phyloP scores from a whole-genome alignment of 2,888 invertebrate species.

The Eristalinus sepulchralis region DNA sequence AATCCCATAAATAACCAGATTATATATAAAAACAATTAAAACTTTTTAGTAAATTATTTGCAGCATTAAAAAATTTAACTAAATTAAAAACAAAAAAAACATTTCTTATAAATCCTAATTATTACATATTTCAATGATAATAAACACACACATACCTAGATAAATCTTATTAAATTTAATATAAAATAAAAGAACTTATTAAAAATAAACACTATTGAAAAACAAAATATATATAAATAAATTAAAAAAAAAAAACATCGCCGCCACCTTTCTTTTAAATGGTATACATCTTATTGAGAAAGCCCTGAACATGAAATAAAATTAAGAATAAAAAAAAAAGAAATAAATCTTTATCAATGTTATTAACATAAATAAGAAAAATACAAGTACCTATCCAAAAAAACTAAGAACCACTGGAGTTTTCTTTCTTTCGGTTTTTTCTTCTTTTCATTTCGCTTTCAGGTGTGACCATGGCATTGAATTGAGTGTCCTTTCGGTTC shows the following conservation, averaged over 20 bases:
- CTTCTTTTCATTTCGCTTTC: not conserved
- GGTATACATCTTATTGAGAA: conserved; percentile 76
- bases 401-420: conserved; percentile 50
- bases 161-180: conserved; percentile 71
- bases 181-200: conserved; percentile 72
- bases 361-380: conserved; percentile 80
- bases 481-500: too few relatives aligned
- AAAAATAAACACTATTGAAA: conserved; percentile 73
- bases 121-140: conserved; percentile 59
- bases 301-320: conserved; percentile 74
- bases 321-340: conserved; percentile 73
- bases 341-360: conserved; percentile 78
- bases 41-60: conserved; percentile 67
- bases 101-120: conserved; percentile 50
- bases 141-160: conserved; percentile 67
- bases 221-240: conserved; percentile 70
- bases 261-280: conserved; percentile 73
- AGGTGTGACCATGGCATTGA: not conserved
- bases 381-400: conserved; percentile 74
- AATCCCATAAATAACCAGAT: conserved; percentile 32
- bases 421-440: too few relatives aligned
- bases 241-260: conserved; percentile 73
- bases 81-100: conserved; percentile 26
- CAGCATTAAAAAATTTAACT: conserved; percentile 61
- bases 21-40: conserved; percentile 28